A percentile compares a stretch with the other conserved stretches of the same genome.
These are phyloP conservation scores for Drosophila mulleri DNA, from an alignment of 2,888 invertebrate genomes.

Conservation along the genomic window DNA sequence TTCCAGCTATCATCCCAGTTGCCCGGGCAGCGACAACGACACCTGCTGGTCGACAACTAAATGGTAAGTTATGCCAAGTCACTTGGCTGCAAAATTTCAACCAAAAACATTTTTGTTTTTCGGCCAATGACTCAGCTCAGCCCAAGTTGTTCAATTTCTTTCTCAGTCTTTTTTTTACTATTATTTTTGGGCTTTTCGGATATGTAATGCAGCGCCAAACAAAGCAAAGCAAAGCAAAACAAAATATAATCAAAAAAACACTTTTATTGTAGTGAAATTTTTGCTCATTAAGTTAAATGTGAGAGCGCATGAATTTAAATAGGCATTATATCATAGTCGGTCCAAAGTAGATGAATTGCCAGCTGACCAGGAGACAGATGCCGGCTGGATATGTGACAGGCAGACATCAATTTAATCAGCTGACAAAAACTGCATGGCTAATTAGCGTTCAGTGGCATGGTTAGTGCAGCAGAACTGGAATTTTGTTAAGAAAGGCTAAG, in stretches of 20 bases:
- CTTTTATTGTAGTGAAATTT: conserved; percentile 74
- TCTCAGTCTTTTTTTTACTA: conserved; percentile 11
- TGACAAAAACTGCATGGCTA: conserved; percentile 10
- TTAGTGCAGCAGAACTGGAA: conserved; percentile 70
- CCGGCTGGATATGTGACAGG: background rate
- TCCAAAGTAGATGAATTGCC: background rate
- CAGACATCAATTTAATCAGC: background rate
- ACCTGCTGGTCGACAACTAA: conserved; percentile 56
- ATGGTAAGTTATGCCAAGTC: conserved; percentile 60
- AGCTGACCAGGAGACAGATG: conserved; percentile 3
- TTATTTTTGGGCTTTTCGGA: conserved; percentile 14
- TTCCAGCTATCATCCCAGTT: conserved; percentile 25
- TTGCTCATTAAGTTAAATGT: conserved; percentile 67
- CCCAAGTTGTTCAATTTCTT: conserved; percentile 42
- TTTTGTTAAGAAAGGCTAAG: conserved; percentile 22
- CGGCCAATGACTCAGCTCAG: conserved; percentile 42
- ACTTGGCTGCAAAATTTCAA: conserved; percentile 21
- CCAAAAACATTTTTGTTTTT: conserved; percentile 10
- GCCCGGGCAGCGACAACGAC: conserved; percentile 21
- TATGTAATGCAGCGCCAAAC: conserved; percentile 15
- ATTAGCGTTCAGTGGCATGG: conserved; percentile 56
- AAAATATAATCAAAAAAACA: conserved; percentile 46
- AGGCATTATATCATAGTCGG: conserved; percentile 46
- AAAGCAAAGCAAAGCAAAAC: conserved; percentile 15
- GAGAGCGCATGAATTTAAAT: conserved; percentile 60